Evolutionary conservation across 2,113 vertebrate genomes (phyloP), one percentile per base, ranked within the genome.

Genomic region (Carollia perspicillata): DNA sequence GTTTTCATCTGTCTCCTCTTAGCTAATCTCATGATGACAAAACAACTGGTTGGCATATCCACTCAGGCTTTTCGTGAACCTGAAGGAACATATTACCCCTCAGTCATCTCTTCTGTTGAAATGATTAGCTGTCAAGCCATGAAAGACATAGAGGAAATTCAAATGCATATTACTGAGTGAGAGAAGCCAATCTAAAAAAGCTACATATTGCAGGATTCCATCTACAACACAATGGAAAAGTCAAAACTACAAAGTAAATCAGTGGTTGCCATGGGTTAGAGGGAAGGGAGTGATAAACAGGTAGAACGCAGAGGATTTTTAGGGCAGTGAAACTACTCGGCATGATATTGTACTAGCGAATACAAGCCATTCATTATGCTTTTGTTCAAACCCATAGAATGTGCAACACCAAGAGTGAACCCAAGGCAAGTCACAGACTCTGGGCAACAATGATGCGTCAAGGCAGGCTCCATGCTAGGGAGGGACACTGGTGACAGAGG

Each of bases 41-140:
- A 37, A 90, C 68, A 65, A 89, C 30, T n/a, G 66, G 68, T 14
- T 81, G 44, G 23, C 72, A 89, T 68, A 47, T 81, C 87, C 35
- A 84, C 51, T 93, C 16, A 55, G 91, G 30, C 33, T 87, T 90
- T 91, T 84, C 75, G 66, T 20, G 33, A 84, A 80, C 23, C 65
- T 94, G 33, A 90, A 97, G 66, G 75, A 78, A 84, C 53, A n/a
- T 23, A 79, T 42, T 86, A 92, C 28, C 44, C 37, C 6, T 60
- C 80, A n/a, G 49, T 42, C 9, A 86, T 49, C 47, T 89, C 63
- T 92, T 81, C 87, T 85, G 51, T 17, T 68, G 72, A 78, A 93
- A 68, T 51, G 17, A 55, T 42, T 26, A 51, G 8, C 81, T 86
- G 79, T 44, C 53, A 80, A 65, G 53, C 44, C 74, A 65, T 30